Evolutionary conservation across 2,797 vertebrate species (phyloP), one percentile per base, ranked within the genome.

Genomic region (Avahi laniger): DNA sequence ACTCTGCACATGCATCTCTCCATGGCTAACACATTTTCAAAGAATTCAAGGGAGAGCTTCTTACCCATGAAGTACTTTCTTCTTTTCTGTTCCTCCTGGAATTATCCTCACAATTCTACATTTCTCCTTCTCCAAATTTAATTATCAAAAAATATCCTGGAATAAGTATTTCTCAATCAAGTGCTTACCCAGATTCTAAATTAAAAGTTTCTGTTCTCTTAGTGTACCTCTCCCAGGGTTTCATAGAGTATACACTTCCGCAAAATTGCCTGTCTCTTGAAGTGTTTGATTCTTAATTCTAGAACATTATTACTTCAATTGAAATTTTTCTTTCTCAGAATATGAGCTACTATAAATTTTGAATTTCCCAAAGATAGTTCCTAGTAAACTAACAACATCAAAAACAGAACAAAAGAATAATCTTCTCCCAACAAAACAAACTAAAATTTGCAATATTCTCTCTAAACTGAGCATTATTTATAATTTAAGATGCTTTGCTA

Each of bases 1-100:
- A 11, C 9, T 13, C 43, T 13, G 20, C 28, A 33, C 5, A 26
- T 12, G n/a, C 24, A 2, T 2, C 15, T 26, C 11, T 5, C 18
- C 2, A 1, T 1, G 0, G 2, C 35, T 38, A 7, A 12, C 28
- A 33, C 20, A 48, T 17, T 14, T 22, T n/a, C 41, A 26, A 6
- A 14, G n/a, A 12, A 9, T n/a, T 52, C 52, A 50, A 5, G 30
- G 18, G 70, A 35, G n/a, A 14, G 48, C 5, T 22, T 12, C 52
- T 38, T 65, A 7, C 17, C 43, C 33, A 17, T 1, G 13, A 83
- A 9, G 14, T 35, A 43, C 12, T 35, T 43, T 20, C 65, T 20
- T 41, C 30, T 59, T 54, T 26, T 57, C 52, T 24, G 13, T 35
- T 17, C 5, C 10, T 18, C 35, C 30, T 30, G n/a, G 52, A 59